These are phyloP conservation scores for Tipula confusa DNA, from an alignment of 2,888 invertebrate genomes.

Conservation along the genomic window DNA sequence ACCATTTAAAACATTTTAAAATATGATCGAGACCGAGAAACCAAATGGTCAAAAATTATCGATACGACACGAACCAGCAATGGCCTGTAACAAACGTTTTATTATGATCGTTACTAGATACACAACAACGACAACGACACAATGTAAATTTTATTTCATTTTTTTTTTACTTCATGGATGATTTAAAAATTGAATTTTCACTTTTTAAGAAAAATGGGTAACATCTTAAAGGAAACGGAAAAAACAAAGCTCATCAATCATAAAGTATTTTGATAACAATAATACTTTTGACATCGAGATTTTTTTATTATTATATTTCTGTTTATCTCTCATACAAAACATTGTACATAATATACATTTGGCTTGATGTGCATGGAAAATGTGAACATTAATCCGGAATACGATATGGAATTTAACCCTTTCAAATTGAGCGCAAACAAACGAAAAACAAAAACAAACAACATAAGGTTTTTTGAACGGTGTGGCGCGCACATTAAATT, in stretches of 20 bases:
- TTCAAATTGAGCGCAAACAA: not conserved
- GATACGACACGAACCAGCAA: too few relatives aligned
- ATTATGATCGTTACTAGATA: too few relatives aligned
- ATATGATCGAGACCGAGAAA: too few relatives aligned
- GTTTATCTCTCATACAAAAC: not conserved
- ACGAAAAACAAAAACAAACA: not conserved
- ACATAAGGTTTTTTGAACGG: not conserved
- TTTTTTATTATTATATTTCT: not conserved
- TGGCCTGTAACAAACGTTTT: too few relatives aligned
- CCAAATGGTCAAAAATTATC: too few relatives aligned
- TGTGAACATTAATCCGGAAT: not conserved
- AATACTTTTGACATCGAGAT: slow-evolving; percentile 20
- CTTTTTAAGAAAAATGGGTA: not conserved
- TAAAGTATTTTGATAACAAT: not conserved
- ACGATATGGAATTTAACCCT: not conserved
- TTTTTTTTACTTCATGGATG: not conserved
- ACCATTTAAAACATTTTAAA: too few relatives aligned
- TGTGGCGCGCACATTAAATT: not conserved
- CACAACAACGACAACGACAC: not conserved
- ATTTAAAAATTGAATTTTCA: slow-evolving; percentile 6
- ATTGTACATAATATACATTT: not conserved
- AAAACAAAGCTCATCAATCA: slow-evolving; percentile 25
- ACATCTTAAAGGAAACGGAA: slow-evolving; percentile 25
- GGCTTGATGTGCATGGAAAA: not conserved
- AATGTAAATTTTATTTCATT: not conserved